phyloP scores from a whole-genome alignment of 2,113 vertebrate species.

The Antennarius striatus region DNA sequence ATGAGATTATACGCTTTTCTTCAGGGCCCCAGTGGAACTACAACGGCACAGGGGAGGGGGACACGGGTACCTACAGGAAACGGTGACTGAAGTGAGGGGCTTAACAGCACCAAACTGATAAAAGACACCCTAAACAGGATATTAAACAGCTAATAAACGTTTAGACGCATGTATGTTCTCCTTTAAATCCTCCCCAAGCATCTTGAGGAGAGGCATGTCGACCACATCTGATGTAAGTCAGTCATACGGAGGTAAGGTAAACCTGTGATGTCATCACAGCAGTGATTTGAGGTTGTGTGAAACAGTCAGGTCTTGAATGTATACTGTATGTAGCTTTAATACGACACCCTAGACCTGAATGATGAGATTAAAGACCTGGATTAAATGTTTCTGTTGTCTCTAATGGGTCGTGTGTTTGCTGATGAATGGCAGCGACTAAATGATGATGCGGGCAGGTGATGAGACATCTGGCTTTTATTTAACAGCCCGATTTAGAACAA shows the following conservation, averaged over 20 bases:
- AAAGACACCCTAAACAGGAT: slow-evolving; percentile 77
- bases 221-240: slow-evolving; percentile 60
- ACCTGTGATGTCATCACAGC: slow-evolving; percentile 48
- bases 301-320: neutral
- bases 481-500: slow-evolving; percentile 1
- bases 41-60: slow-evolving; percentile 6
- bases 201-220: slow-evolving; percentile 48
- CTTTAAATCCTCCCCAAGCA: slow-evolving; percentile 64
- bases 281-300: slow-evolving; percentile 46
- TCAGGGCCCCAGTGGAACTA: slow-evolving; percentile 6
- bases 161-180: slow-evolving; percentile 60
- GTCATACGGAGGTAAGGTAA: slow-evolving; percentile 54
- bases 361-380: slow-evolving; percentile 5
- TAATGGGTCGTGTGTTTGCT: slow-evolving; percentile 23
- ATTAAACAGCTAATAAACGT: slow-evolving; percentile 82
- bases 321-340: slow-evolving; percentile 5
- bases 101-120: slow-evolving; percentile 58
- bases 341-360: slow-evolving; percentile 12
- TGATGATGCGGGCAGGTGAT: slow-evolving; percentile 34
- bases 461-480: slow-evolving; percentile 35
- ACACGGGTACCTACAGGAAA: slow-evolving; percentile 39
- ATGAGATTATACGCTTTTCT: neutral
- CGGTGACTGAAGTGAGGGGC: slow-evolving; percentile 53
- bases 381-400: slow-evolving; percentile 10
- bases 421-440: slow-evolving; percentile 28